phyloP scores from a whole-genome alignment of 2,888 invertebrate species.

The Spisula subtruncata region DNA sequence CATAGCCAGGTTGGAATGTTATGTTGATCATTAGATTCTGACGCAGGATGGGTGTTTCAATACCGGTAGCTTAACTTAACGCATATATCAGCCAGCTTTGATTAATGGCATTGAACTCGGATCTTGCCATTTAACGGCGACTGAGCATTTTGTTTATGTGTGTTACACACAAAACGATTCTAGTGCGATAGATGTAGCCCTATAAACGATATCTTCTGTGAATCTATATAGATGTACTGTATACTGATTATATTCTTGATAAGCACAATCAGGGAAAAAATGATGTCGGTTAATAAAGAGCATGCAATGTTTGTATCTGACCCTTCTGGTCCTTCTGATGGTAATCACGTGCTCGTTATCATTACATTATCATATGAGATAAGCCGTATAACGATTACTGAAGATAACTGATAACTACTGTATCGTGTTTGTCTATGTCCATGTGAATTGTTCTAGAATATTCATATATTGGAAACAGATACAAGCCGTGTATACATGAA shows the following conservation, averaged over 20 bases:
- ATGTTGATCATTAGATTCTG: no score
- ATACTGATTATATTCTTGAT: not conserved
- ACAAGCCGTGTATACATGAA: not conserved
- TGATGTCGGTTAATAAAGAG: not conserved
- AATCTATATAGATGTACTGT: not conserved
- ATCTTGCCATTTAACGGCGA: not conserved
- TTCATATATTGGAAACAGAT: not conserved
- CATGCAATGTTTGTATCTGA: conserved; percentile 4
- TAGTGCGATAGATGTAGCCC: not conserved
- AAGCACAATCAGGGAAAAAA: not conserved
- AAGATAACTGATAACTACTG: not conserved
- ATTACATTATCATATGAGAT: not conserved
- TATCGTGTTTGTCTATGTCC: not conserved
- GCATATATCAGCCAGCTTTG: not conserved
- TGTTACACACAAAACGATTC: conserved; percentile 3
- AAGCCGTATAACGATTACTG: not conserved
- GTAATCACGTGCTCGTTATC: not conserved
- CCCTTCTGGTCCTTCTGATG: not conserved
- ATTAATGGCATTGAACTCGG: not conserved
- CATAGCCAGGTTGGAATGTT: not conserved
- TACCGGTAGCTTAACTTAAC: not conserved
- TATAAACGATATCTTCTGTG: not conserved
- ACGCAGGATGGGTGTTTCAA: not conserved
- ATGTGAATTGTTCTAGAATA: conserved; percentile 12
- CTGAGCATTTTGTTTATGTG: not conserved